These are phyloP conservation scores for Paragorgia papillata DNA, from an alignment of 92 coral and sea anemone genomes.

Conservation along the genomic window DNA sequence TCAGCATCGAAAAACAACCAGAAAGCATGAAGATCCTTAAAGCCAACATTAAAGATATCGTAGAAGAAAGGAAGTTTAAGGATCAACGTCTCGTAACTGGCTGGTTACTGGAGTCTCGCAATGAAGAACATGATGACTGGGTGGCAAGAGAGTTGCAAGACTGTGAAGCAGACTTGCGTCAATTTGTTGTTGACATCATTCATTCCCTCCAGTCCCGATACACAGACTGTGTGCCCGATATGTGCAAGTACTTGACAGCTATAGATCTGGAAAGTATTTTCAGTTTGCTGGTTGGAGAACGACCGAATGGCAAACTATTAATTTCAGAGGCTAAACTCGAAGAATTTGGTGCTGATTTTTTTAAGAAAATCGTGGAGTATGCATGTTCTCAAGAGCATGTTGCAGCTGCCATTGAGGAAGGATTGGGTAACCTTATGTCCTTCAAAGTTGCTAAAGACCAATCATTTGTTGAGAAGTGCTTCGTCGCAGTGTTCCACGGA, in stretches of 20 bases:
- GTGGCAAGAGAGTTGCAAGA: background rate
- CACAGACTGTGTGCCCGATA: constrained; percentile 15
- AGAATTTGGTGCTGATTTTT: constrained; percentile 11
- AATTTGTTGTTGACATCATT: constrained; percentile 13
- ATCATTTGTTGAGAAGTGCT: background rate
- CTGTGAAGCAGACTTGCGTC: background rate
- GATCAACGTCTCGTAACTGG: background rate
- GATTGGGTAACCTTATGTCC: background rate
- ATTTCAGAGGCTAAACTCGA: constrained; percentile 11
- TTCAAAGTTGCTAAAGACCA: background rate
- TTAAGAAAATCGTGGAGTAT: too few species aligned
- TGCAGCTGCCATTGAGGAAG: too few species aligned
- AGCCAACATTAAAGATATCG: background rate
- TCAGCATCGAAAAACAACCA: background rate
- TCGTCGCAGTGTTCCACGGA: too few species aligned
- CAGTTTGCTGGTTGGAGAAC: constrained; percentile 8
- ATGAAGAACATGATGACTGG: background rate
- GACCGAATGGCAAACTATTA: background rate
- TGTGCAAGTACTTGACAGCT: constrained; percentile 13
- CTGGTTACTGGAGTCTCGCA: background rate
- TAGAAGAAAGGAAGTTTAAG: background rate
- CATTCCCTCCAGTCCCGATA: background rate
- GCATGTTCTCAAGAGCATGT: too few species aligned
- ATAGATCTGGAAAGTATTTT: constrained; percentile 7
- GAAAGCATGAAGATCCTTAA: background rate